Evolutionary conservation across 2,797 vertebrate species (phyloP).

Genomic region (Hippopotamyrus pictus): DNA sequence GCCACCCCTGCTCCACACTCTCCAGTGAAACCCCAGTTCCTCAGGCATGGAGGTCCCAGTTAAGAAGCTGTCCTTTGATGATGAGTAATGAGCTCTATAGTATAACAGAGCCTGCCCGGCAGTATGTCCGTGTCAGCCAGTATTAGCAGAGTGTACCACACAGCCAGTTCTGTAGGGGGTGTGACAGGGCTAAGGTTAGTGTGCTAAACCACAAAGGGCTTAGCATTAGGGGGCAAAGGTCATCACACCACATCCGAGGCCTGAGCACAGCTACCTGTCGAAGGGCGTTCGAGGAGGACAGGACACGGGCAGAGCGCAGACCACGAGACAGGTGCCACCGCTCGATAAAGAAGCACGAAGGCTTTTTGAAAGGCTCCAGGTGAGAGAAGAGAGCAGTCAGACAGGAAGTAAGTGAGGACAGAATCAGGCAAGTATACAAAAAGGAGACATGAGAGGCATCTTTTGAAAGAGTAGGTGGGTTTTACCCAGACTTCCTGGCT

Average conservation of each 20-base stretch:
- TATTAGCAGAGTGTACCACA: background rate
- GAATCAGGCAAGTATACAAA: slow-evolving; percentile 17
- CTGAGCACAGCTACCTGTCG: slow-evolving; percentile 76
- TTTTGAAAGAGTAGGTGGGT: background rate
- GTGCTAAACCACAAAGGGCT: background rate
- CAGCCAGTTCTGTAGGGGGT: background rate
- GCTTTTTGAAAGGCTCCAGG: slow-evolving; percentile 73
- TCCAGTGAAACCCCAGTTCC: background rate
- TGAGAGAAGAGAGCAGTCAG: slow-evolving; percentile 43
- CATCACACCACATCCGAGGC: background rate
- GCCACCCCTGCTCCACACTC: background rate
- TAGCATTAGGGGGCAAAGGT: background rate
- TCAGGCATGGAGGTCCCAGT: background rate
- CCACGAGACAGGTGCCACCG: slow-evolving; percentile 75
- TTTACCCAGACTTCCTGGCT: background rate
- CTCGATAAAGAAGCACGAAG: slow-evolving; percentile 75
- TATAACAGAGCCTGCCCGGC: background rate
- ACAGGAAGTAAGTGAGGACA: slow-evolving; percentile 27
- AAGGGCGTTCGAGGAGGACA: slow-evolving; percentile 67
- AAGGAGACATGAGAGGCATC: background rate
- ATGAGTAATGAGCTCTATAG: background rate
- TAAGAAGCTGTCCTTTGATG: background rate
- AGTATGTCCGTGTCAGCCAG: background rate
- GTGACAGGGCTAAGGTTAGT: background rate
- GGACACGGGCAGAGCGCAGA: slow-evolving; percentile 62